Base-by-base conservation (phyloP, 2,113 vertebrate species). In the Callipepla californica region DNA sequence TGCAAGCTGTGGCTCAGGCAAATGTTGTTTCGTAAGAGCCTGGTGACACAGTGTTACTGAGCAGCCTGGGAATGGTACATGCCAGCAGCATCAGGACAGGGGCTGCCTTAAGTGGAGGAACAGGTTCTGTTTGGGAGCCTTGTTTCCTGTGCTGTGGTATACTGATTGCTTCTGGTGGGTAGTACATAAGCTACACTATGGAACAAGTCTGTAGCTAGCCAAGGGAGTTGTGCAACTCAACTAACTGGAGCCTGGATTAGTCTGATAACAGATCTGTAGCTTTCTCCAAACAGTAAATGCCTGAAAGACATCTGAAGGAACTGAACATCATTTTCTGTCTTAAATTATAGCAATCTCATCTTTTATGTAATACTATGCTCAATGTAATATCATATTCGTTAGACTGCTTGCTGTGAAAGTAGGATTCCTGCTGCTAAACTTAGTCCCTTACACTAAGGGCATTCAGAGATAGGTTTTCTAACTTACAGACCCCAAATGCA, bases 81-180 rank as follows among this genome's bases (percentile, higher is more conserved):
- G 26, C 8, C 20, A 42, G 0, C 19, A 14, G 19, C 8, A 40
- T 34, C 14, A 5, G 45, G 63, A 26, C 17, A 17, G 16, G 34
- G 42, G 36, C 15, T 61, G 22, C 8, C 9, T 3, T 13, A 57
- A 44, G 26, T 44, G 18, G 34, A 11, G 21, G 17, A 32, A 38
- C 4, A 10, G 21, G 11, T 25, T 16, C 0, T 5, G n/a, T 19
- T 11, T 50, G 20, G 36, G 42, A 50, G 42, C 19, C 6, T 74
- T 0, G 2, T 15, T 66, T n/a, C 2, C 38, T 42, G 19, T 19
- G 2, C 70, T 11, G 18, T 7, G 20, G 18, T 44, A 22, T 42
- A 9, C 13, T 53, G 45, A 17, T 26, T 13, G 6, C 61, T 79
- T 57, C 32, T 30, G 18, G 22, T 63, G 26, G 6, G 5, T 10